A percentile compares a stretch with the other conserved stretches of the same genome.
These are phyloP conservation scores for Artemisiospiza belli DNA, from an alignment of 2,113 vertebrate genomes.

Conservation along the genomic window DNA sequence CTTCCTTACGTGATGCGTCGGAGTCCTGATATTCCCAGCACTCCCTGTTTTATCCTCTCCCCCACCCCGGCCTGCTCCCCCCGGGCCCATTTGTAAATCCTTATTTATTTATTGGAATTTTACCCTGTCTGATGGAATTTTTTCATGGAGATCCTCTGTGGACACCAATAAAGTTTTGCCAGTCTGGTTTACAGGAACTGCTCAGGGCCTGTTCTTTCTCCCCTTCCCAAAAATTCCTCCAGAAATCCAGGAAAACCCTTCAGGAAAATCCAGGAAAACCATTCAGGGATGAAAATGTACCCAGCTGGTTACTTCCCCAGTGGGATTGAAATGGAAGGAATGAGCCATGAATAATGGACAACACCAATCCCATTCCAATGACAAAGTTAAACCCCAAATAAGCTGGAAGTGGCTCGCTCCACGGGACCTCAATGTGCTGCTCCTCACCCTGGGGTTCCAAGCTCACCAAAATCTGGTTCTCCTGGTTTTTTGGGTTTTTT, in stretches of 20 bases:
- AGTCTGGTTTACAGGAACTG: neutral
- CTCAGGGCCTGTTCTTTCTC: neutral
- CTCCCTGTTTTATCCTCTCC: conserved; percentile 5
- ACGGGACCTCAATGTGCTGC: neutral
- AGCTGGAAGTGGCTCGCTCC: neutral
- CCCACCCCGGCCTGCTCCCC: neutral
- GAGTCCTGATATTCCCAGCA: neutral
- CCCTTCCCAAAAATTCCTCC: neutral
- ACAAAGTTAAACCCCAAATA: neutral
- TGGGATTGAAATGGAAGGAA: neutral
- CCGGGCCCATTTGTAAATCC: conserved; percentile 60
- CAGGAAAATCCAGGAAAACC: neutral
- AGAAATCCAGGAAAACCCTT: neutral
- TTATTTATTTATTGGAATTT: conserved; percentile 79
- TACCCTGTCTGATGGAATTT: neutral
- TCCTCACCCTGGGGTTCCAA: neutral
- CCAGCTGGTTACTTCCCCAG: neutral
- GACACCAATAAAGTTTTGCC: conserved; percentile 67
- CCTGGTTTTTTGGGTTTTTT: neutral
- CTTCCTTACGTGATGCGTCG: neutral
- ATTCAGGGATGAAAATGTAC: neutral
- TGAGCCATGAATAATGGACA: neutral
- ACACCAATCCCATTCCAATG: neutral
- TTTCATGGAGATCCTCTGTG: conserved; percentile 21
- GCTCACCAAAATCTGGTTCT: neutral